phyloP scores from a whole-genome alignment of 1,140 invertebrate genomes.

The Caligus rogercresseyi region DNA sequence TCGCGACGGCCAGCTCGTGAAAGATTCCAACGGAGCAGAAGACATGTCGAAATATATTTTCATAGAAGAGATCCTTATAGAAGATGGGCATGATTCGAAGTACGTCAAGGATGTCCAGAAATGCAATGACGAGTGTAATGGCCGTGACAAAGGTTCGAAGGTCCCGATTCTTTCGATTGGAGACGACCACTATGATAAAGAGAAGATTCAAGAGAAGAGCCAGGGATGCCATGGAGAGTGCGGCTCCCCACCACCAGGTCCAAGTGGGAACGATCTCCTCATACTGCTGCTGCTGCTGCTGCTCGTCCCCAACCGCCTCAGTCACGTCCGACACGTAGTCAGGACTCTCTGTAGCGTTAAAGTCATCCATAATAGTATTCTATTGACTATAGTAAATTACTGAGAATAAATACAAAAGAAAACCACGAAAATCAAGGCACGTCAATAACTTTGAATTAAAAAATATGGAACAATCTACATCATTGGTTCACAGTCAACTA shows the following conservation, averaged over 20 bases:
- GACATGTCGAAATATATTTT: conserved; percentile 10
- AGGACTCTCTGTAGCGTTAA: too few species aligned
- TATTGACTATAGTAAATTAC: too few species aligned
- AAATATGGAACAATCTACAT: too few species aligned
- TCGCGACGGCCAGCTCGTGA: conserved; percentile 15
- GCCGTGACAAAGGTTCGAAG: conserved; percentile 13
- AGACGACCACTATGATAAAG: conserved; percentile 6
- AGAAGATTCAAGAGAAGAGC: conserved; percentile 7
- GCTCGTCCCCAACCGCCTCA: too few species aligned
- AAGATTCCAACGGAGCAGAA: conserved; percentile 14
- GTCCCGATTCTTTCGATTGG: background rate
- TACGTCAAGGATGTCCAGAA: conserved; percentile 13
- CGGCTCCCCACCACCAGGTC: conserved; percentile 11
- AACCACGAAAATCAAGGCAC: too few species aligned
- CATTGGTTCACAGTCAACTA: too few species aligned
- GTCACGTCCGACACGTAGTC: too few species aligned
- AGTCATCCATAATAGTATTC: too few species aligned
- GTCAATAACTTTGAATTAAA: too few species aligned
- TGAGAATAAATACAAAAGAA: too few species aligned
- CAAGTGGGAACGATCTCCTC: conserved; percentile 7
- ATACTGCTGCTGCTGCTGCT: too few species aligned
- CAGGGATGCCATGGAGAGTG: background rate
- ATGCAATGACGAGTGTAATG: background rate
- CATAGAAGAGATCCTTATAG: background rate
- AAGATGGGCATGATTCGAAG: conserved; percentile 4